Evolutionary conservation across 2,113 vertebrate genomes (phyloP), one percentile per base, ranked within the genome.

Genomic region (Neopipo cinnamomea): DNA sequence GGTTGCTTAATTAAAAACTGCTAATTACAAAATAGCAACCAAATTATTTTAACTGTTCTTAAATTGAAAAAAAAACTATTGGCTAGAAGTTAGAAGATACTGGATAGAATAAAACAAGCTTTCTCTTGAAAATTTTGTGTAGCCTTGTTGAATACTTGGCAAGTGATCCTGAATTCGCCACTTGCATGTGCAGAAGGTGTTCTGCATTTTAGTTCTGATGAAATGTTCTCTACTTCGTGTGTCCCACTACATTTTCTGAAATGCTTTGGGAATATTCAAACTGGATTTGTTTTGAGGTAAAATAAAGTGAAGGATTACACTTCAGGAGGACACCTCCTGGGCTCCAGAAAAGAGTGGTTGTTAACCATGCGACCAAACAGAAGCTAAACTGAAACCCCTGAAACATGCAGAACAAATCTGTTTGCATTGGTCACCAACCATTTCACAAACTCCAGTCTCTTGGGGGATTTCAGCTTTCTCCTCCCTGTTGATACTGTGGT

Each of bases 371-470:
- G 33, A 15, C 12, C 11, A 21, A 42, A 30, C 3, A 53, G 86
- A 65, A 63, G 11, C 37, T 42, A 12, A 41, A 37, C 9, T 52
- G 65, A 31, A 93, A 5, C 27, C 47, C 24, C 28, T 86, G 47
- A 16, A 22, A 49, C 2, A 4, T 1, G 1, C 2, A 39, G 27
- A 17, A 28, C 49, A 81, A 41, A 49, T 8, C 27, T 2, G 0
- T 24, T 7, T 0, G 0, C 11, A 3, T 1, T 65, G 24, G n/a
- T 76, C 37, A 24, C 3, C 63, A 42, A 30, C 8, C 53, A 1
- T 5, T 41, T 56, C 35, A n/a, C 23, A 49, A 22, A 2, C 37
- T n/a, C 50, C 20, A 4, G 20, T 19, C 20, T 37, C 30, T 50
- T 8, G 39, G 76, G 62, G 30, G 11, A 5, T 68, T 24, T 65